Evolutionary conservation across 2,888 invertebrate genomes (phyloP).

Genomic region (Hemaris fuciformis): DNA sequence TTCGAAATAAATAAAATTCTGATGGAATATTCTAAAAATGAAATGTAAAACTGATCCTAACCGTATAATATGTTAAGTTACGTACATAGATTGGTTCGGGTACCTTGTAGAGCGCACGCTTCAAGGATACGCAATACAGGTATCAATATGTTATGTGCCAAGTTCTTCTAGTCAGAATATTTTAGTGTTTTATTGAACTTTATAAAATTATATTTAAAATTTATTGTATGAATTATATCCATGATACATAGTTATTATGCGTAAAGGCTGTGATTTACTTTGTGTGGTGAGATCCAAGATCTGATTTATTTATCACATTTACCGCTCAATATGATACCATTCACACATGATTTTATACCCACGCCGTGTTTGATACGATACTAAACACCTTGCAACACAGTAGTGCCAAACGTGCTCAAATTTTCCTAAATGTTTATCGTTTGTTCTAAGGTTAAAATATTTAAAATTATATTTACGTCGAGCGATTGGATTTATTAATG

Average conservation of each 20-base stretch:
- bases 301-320: constrained; percentile 40
- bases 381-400: constrained; percentile 19
- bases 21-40: constrained; percentile 27
- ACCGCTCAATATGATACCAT: not conserved
- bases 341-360: not conserved
- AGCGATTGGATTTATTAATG: constrained; percentile 32
- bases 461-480: constrained; percentile 28
- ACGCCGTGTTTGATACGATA: not conserved
- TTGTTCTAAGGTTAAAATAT: constrained; percentile 21
- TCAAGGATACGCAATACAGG: constrained; percentile 36
- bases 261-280: constrained; percentile 77
- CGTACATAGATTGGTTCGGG: constrained; percentile 16
- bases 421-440: constrained; percentile 30
- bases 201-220: constrained; percentile 17
- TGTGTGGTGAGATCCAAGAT: constrained; percentile 64
- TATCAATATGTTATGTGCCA: constrained; percentile 50
- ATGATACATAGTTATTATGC: constrained; percentile 47
- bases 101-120: constrained; percentile 40
- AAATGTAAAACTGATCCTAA: constrained; percentile 8
- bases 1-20: constrained; percentile 29
- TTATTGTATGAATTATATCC: constrained; percentile 22
- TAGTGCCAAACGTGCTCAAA: constrained; percentile 74
- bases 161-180: constrained; percentile 46
- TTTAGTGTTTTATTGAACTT: constrained; percentile 31
- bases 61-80: constrained; percentile 3